Evolutionary conservation across 2,888 invertebrate genomes (phyloP).

Genomic region (Polydrusus cervinus): DNA sequence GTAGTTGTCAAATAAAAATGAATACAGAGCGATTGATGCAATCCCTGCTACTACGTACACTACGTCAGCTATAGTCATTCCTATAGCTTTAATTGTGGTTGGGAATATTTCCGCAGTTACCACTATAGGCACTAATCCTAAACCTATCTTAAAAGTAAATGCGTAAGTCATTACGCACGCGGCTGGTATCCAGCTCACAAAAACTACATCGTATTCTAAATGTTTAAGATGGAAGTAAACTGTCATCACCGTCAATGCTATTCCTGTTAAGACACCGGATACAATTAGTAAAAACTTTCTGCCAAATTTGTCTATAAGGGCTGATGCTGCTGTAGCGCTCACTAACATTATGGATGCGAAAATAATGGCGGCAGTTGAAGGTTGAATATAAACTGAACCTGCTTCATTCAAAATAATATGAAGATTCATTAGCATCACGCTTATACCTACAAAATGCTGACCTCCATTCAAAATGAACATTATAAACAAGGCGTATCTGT

Average conservation of each 20-base stretch:
- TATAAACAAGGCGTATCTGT: conserved; percentile 67
- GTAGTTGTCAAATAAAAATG: conserved; percentile 59
- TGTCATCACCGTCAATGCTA: conserved; percentile 64
- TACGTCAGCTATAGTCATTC: conserved; percentile 67
- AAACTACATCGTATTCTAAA: conserved; percentile 59
- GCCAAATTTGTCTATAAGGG: conserved; percentile 66
- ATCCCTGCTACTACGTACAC: conserved; percentile 66
- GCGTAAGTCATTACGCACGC: conserved; percentile 67
- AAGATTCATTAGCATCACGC: conserved; percentile 70
- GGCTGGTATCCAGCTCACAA: conserved; percentile 67
- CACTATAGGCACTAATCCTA: conserved; percentile 68
- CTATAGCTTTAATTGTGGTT: conserved; percentile 68
- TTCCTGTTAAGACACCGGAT: conserved; percentile 65
- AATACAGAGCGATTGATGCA: conserved; percentile 65
- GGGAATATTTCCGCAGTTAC: conserved; percentile 69
- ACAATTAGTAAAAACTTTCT: conserved; percentile 65
- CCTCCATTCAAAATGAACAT: conserved; percentile 67
- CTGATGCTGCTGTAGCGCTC: conserved; percentile 63
- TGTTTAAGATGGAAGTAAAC: conserved; percentile 67
- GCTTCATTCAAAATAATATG: conserved; percentile 67
- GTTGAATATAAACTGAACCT: conserved; percentile 63
- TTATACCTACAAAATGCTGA: conserved; percentile 68
- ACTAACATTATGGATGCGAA: conserved; percentile 67
- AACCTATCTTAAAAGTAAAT: conserved; percentile 65
- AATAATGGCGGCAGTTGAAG: conserved; percentile 65